phyloP scores from a whole-genome alignment of 2,888 invertebrate species.

The Drosophila nr. medialis region DNA sequence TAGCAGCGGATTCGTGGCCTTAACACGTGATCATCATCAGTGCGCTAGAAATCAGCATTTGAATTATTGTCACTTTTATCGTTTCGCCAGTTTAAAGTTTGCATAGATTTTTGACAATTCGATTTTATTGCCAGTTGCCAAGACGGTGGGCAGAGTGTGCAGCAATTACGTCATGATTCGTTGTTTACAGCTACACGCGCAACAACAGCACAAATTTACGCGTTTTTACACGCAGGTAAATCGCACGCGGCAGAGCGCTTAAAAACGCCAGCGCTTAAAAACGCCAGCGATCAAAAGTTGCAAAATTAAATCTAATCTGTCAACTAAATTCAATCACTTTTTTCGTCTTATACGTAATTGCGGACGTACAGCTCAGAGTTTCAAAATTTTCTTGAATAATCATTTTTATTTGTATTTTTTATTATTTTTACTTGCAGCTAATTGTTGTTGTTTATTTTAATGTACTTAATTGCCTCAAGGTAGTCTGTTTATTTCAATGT shows the following conservation, averaged over 20 bases:
- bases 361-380: neutral
- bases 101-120: conserved; percentile 37
- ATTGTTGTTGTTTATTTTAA: neutral
- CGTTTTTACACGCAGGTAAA: conserved; percentile 57
- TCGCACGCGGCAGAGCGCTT: conserved; percentile 3
- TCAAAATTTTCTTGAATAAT: neutral
- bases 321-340: neutral
- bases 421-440: no score
- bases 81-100: conserved; percentile 32
- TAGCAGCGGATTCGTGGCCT: conserved; percentile 25
- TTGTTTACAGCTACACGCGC: conserved; percentile 27
- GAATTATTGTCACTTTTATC: conserved; percentile 40
- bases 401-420: neutral
- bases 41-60: conserved; percentile 5
- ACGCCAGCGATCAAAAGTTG: conserved; percentile 9
- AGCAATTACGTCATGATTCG: conserved; percentile 40
- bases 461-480: neutral
- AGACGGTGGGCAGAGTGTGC: neutral
- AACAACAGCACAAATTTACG: conserved; percentile 23
- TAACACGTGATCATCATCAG: conserved; percentile 52
- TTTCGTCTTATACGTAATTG: neutral
- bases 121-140: conserved; percentile 30
- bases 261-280: conserved; percentile 34
- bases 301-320: neutral
- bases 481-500: neutral